Base-by-base conservation (phyloP, 2,113 vertebrate genomes). In the Bucco capensis region DNA sequence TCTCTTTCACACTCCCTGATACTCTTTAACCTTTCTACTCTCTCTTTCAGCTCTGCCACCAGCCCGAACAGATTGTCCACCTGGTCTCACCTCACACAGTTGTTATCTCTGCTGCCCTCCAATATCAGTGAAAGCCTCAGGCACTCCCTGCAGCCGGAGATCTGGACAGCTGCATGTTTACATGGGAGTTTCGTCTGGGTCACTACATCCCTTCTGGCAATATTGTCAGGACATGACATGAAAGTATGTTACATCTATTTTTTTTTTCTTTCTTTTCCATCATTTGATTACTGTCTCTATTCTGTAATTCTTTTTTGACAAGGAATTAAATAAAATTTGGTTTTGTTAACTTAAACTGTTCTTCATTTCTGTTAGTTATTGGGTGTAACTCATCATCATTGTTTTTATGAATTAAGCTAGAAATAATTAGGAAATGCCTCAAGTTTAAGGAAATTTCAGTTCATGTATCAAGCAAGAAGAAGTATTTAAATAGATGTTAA, bases 351-450 rank as follows among this genome's bases (percentile, higher is more conserved):
- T 64, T 56, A 42, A 67, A 16, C 38, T 30, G 6, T 14, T 7
- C 16, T 70, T 54, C 31, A 44, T 90, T 80, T 93, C 46, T 67
- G 6, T 21, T 79, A 7, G 14, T 79, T 69, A 33, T 10, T 81
- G 4, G 1, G 3, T 46, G 12, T 4, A 44, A 69, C 61, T 69
- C 0, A 16, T 6, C 3, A 8, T 53, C 11, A 10, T 3, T 47
- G 53, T 40, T 35, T 30, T 22, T 23, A 57, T 22, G 1, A 80
- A 33, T 61, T 57, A 54, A 74, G 44, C 12, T 44, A 66, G 28
- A 83, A 73, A 71, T 38, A 60, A 37, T 3, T 35, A 79, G 16
- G 64, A 83, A 85, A 71, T 33, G 5, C 7, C 49, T 84, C 56
- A 69, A 70, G 5, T 57, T 60, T 56, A 56, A 73, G 7, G 21